Evolutionary conservation across 2,113 vertebrate genomes (phyloP).

Genomic region (Chloropsis cyanopogon): DNA sequence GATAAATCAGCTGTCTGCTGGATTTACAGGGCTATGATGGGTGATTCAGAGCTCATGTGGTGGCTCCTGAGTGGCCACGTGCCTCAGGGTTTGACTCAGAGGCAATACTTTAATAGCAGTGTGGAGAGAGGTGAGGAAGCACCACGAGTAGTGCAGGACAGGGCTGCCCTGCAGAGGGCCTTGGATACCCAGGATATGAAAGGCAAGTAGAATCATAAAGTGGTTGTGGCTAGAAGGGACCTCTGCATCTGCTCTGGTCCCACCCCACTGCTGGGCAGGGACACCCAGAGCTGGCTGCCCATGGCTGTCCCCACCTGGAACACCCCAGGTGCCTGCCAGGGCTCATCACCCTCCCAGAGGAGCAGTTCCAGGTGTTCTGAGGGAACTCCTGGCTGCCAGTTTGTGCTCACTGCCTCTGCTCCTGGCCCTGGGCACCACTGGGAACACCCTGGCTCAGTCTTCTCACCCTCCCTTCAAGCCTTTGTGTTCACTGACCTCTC

Average conservation of each 20-base stretch:
- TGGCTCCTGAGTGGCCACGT: fast-evolving
- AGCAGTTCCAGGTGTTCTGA: not conserved
- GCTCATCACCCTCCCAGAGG: not conserved
- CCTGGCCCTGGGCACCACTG: not conserved
- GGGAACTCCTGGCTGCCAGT: not conserved
- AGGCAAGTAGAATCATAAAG: not conserved
- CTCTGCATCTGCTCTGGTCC: not conserved
- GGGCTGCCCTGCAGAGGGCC: not conserved
- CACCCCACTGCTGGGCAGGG: not conserved
- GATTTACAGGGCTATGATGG: not conserved
- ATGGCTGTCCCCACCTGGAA: not conserved
- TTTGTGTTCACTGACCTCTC: not conserved
- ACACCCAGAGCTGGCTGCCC: not conserved
- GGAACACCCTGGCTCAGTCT: not conserved
- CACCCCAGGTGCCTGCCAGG: not conserved
- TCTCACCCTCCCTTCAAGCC: not conserved
- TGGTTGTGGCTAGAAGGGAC: not conserved
- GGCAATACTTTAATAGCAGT: fast-evolving
- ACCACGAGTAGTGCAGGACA: not conserved
- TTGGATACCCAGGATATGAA: not conserved
- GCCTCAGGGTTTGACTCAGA: not conserved
- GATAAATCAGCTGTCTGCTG: not conserved
- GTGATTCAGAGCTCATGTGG: not conserved
- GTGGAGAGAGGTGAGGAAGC: not conserved
- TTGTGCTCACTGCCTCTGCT: not conserved